Evolutionary conservation across 2,797 vertebrate species (phyloP).

Genomic region (Numenius phaeopus): DNA sequence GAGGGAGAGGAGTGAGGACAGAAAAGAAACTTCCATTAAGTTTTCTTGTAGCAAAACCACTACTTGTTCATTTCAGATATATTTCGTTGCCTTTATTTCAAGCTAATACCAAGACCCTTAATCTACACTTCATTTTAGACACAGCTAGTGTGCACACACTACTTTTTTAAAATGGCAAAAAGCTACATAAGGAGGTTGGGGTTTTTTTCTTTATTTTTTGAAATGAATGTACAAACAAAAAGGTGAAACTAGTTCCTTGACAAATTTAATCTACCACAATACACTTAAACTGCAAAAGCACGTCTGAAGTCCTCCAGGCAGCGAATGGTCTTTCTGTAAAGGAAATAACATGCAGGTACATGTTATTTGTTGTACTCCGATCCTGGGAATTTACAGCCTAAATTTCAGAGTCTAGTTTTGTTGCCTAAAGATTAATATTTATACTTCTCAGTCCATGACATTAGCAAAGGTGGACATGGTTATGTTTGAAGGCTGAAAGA

Average conservation of each 20-base stretch:
- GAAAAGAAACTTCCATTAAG: not conserved
- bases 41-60: not conserved
- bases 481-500: not conserved
- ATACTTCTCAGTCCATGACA: not conserved
- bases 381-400: not conserved
- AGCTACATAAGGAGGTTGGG: not conserved
- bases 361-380: not conserved
- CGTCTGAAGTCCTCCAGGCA: not conserved
- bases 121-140: not conserved
- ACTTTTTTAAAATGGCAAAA: not conserved
- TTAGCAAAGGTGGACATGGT: not conserved
- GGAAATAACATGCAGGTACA: not conserved
- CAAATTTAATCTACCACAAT: not conserved
- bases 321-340: not conserved
- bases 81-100: not conserved
- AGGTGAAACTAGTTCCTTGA: not conserved
- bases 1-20: not conserved
- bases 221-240: not conserved
- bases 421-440: not conserved
- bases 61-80: not conserved
- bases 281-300: not conserved
- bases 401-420: not conserved
- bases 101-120: not conserved
- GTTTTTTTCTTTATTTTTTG: not conserved
- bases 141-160: accelerated